A percentile compares a stretch with the other conserved stretches of the same genome.
Conservation (phyloP, 1,140 invertebrate genomes). For the Harlomillsia oculata region DNA sequence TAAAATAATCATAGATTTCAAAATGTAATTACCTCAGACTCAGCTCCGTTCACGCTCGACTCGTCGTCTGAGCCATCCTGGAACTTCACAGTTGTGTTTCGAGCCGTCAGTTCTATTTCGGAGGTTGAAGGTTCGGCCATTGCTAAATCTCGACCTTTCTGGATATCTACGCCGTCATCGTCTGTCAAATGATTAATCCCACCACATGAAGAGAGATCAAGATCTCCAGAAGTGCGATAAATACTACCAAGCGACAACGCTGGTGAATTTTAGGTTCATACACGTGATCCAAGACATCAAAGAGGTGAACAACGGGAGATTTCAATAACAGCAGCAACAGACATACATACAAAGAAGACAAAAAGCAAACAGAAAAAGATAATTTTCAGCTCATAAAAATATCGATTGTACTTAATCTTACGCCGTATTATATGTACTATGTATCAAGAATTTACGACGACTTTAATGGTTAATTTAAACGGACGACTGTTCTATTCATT, state of each 20-base stretch:
- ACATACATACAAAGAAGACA: too few relatives aligned
- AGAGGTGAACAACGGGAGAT: too few relatives aligned
- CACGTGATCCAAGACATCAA: too few relatives aligned
- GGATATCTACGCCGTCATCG: slow-evolving; percentile 6
- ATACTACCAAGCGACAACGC: slow-evolving; percentile 16
- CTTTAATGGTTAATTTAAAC: too few relatives aligned
- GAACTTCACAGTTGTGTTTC: slow-evolving; percentile 80
- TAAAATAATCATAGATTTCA: too few relatives aligned
- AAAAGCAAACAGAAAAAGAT: too few relatives aligned
- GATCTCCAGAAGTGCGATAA: slow-evolving; percentile 27
- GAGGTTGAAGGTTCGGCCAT: neutral
- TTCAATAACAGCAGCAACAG: too few relatives aligned
- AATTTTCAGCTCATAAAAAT: too few relatives aligned
- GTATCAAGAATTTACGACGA: too few relatives aligned
- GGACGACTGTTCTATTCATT: too few relatives aligned
- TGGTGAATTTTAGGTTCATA: neutral
- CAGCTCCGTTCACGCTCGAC: slow-evolving; percentile 57
- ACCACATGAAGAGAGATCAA: slow-evolving; percentile 24
- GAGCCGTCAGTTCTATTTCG: slow-evolving; percentile 41
- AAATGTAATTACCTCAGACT: slow-evolving; percentile 38
- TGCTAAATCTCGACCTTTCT: neutral
- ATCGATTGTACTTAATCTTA: too few relatives aligned
- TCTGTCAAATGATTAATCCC: slow-evolving; percentile 20
- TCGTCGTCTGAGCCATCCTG: slow-evolving; percentile 55
- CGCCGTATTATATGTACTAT: too few relatives aligned